Conservation (phyloP, 2,113 vertebrate genomes). For the Eretmochelys imbricata region DNA sequence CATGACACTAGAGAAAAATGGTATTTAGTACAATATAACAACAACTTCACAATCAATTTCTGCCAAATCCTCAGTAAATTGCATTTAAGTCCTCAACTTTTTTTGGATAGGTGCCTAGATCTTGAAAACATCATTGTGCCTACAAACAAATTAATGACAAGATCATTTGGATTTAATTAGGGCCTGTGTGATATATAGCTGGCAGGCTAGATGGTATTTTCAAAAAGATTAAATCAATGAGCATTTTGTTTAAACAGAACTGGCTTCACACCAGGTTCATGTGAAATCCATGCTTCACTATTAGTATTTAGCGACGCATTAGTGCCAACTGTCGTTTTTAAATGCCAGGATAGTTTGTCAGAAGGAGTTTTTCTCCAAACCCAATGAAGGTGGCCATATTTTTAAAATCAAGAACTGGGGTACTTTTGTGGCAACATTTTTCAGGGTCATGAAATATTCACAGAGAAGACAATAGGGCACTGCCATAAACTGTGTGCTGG, state of each 20-base stretch:
- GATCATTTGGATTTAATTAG: neutral
- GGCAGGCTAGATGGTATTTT: neutral
- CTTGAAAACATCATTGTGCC: slow-evolving; percentile 28
- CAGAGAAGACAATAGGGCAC: neutral
- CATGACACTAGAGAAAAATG: slow-evolving; percentile 21
- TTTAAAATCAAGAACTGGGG: neutral
- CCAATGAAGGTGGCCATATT: neutral
- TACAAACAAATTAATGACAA: neutral
- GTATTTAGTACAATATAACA: neutral
- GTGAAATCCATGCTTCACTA: neutral
- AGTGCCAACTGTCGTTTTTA: neutral
- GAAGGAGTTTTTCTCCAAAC: neutral
- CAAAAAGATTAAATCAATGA: neutral
- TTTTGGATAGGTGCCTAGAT: neutral
- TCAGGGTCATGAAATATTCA: neutral
- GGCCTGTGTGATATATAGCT: neutral
- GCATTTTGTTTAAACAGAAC: neutral
- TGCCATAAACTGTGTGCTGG: neutral
- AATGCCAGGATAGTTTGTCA: neutral
- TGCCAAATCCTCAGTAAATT: slow-evolving; percentile 18
- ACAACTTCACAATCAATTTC: neutral
- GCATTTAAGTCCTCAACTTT: neutral
- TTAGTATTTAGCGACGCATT: neutral
- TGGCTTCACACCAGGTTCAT: neutral
- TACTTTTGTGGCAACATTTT: neutral